Evolutionary conservation across 2,797 vertebrate species (phyloP), one percentile per base, ranked within the genome.

Genomic region (Trachurus trachurus): DNA sequence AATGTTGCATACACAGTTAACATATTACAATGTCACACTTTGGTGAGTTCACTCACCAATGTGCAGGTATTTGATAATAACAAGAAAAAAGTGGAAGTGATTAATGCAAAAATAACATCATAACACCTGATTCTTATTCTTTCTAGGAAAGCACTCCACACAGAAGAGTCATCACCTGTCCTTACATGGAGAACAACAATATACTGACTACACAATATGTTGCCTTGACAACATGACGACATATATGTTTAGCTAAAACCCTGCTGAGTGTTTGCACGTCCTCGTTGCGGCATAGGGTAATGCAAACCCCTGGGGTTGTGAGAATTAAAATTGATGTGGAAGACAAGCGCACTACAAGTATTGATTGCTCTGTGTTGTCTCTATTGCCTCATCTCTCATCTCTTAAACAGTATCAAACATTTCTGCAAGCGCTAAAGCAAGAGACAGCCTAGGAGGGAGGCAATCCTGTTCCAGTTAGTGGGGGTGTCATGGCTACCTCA

Each of bases 401-500:
- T 84, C 59, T 79, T 81, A 66, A 88, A 81, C 65, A 73, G 68
- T 45, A 80, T 70, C 62, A 83, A 80, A 78, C 69, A 80, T 70
- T 69, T 72, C 76, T 78, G 71, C 45, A 73, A 63, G 44, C 63
- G 66, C 68, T 65, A 56, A 60, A 80, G 58, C 59, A 64, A 83
- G 62, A 82, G 52, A 71, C 37, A 13, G 47, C 31, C 39, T 37
- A 19, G 60, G 52, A 75, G 53, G 64, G 50, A 84, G 57, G 66
- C 71, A 81, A 82, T 89, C 71, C 82, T 80, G 84, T 83, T 87
- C 81, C 77, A 86, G 75, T 69, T 66, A 83, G 66, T 26, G 16
- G 77, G 84, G 93, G 75, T 85, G 84, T 92, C 90, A 95, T 94
- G 91, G 81, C 74, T 91, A 95, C 93, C 74, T 85, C 44, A 68